Conservation (phyloP, 2,888 invertebrate genomes). For the Drosophila ezoana region DNA sequence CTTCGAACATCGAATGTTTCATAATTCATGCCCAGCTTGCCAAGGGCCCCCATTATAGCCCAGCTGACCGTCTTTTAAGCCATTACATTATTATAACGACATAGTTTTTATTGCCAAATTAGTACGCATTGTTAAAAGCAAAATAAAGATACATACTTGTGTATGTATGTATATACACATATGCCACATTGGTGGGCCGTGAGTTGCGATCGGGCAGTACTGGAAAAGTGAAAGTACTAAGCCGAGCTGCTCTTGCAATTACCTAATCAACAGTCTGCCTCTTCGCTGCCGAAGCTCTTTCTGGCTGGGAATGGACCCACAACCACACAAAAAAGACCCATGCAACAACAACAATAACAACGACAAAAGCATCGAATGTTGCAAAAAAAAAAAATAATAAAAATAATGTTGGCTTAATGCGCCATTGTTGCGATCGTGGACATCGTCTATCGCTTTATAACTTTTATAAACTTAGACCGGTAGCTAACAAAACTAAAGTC, state of each 20-base stretch:
- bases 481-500: conserved; percentile 26
- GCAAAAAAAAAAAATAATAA: conserved; percentile 37
- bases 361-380: conserved; percentile 37
- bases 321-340: conserved; percentile 30
- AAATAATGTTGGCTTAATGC: conserved; percentile 60
- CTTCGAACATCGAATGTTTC: conserved; percentile 45
- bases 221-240: conserved; percentile 56
- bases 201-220: conserved; percentile 20
- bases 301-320: conserved; percentile 51
- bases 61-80: conserved; percentile 42
- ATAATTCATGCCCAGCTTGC: conserved; percentile 65
- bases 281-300: conserved; percentile 13
- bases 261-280: conserved; percentile 46
- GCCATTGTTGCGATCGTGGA: conserved; percentile 71
- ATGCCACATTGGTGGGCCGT: conserved; percentile 16
- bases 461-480: conserved; percentile 40
- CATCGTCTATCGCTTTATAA: conserved; percentile 53
- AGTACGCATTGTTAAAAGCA: conserved; percentile 59
- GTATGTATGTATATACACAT: not conserved
- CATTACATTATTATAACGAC: conserved; percentile 47
- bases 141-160: conserved; percentile 1
- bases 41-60: conserved; percentile 37
- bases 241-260: conserved; percentile 45
- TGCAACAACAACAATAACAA: conserved; percentile 10
- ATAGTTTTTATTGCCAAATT: conserved; percentile 67